Base-by-base conservation (phyloP, 2,888 invertebrate genomes). In the Chydorus sphaericus region DNA sequence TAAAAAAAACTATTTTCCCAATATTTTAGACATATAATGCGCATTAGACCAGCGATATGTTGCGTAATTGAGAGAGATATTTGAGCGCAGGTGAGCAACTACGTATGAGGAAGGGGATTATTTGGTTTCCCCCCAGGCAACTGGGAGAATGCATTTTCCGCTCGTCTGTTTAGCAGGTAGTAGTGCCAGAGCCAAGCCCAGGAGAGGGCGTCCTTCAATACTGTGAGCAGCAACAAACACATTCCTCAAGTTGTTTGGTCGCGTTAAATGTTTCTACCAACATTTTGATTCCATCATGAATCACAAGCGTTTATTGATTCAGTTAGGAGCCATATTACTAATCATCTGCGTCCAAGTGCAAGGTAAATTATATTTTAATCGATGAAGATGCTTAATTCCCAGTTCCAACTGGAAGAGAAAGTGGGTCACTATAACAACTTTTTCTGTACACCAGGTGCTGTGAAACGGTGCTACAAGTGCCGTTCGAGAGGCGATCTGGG, bases 401-500 rank as follows among this genome's bases (percentile, higher is more conserved):
- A 33, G 8, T 33, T 33, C 14, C 33, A 8, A 23, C 26, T 23
- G 44, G 10, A 10, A 23, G 28, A 44, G 44, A 44, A 26, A 44
- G 44, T 44, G 14, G 44, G 14, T 44, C 26, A 44, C 44, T 44
- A 7, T 38, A 20, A 39, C 23, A 8, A 20, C n/a, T n/a, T n/a
- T n/a, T 44, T 23, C 28, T 23, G 50, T 50, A 20, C 18, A 7
- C 33, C 67, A 85, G 86, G 80, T 63, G 69, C 81, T 37, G 73
- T 82, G 51, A 80, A 82, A 63, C 76, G 87, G 68, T 92, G 92
- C 69, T 83, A 83, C 65, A 77, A 78, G 62, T 92, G 92, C 67
- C 77, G 91, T 66, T 91, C 91, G 2, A 76, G 91, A 59, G 91
- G 92, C 23, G 86, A 87, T 55, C 70, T 85, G 36, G 92, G 92